Evolutionary conservation across 2,797 vertebrate species (phyloP), one percentile per base, ranked within the genome.

Genomic region (Phalanger gymnotis): DNA sequence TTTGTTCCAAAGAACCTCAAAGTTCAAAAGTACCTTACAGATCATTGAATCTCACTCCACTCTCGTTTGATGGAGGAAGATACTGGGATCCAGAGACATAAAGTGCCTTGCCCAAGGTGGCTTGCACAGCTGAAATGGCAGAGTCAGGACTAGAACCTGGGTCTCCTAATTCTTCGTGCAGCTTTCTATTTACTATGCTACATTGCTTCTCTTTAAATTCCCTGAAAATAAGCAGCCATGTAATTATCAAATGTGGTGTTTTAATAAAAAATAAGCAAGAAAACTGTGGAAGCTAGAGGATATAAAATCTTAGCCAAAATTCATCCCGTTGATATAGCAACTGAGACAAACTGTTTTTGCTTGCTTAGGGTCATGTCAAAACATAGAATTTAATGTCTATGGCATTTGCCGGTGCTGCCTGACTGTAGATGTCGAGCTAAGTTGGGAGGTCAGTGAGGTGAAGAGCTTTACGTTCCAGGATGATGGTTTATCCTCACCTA

Each of bases 51-150:
- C 40, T 2, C 2, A 81, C 13, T 90, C 19, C 4, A 2, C 22
- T 6, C 53, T 31, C 96, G 31, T 92, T 40, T 0, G 90, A 30
- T 0, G 56, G 89, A 90, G 81, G 30, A 10, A 6, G 54, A 92
- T 53, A 91, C 27, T 13, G n/a, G 94, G 13, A 28, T 91, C 54
- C 34, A 28, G 3, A 93, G n/a, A 92, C 12, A 56, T 58, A 9
- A 92, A 9, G 9, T 90, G 25, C 19, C 96, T 95, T 96, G 34
- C 31, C 53, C 27, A 92, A 93, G 53, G 30, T 91, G 28, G 54
- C n/a, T 81, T 81, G n/a, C 34, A 73, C 0, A 28, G 51, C 1
- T 0, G 54, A 40, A 94, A 3, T 14, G 66, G 54, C 87, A 90
- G 51, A 93, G 90, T 54, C 1, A 19, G 10, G 56, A 91, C 5